Conservation (phyloP, 2,888 invertebrate genomes). For the Oasisia sp. region DNA sequence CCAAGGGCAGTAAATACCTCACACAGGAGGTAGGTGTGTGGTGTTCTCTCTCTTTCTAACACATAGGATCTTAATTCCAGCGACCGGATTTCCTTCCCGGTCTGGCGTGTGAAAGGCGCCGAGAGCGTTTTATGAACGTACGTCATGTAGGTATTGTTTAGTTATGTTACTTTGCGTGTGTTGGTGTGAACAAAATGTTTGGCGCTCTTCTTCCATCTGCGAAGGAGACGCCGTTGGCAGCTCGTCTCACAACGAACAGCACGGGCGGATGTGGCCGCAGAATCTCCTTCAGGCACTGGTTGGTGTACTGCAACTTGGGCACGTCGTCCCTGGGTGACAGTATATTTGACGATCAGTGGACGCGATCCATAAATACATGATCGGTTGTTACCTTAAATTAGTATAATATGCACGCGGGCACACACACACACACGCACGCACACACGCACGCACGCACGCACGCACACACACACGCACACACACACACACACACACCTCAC, state of each 20-base stretch:
- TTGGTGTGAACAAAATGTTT: neutral
- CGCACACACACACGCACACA: neutral
- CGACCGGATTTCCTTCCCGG: too few relatives aligned
- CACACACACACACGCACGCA: neutral
- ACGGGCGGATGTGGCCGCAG: constrained; percentile 26
- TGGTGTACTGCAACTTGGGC: constrained; percentile 18
- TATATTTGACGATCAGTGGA: neutral
- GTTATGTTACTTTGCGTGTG: neutral
- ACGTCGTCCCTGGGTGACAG: constrained; percentile 23
- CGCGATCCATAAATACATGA: neutral
- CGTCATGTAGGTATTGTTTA: neutral
- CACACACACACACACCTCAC: too few relatives aligned
- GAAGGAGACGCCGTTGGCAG: constrained; percentile 23
- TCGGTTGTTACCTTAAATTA: neutral
- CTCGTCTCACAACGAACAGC: neutral
- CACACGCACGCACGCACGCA: neutral
- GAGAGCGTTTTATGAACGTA: too few relatives aligned
- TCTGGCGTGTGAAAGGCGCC: too few relatives aligned
- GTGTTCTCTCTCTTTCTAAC: too few relatives aligned
- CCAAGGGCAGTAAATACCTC: too few relatives aligned
- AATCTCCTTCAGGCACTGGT: constrained; percentile 28
- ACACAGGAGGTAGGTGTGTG: too few relatives aligned
- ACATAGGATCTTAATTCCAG: too few relatives aligned
- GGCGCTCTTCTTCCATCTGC: constrained; percentile 20
- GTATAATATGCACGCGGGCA: neutral